phyloP scores from a whole-genome alignment of 2,797 vertebrate genomes.

The Pangasius djambal region DNA sequence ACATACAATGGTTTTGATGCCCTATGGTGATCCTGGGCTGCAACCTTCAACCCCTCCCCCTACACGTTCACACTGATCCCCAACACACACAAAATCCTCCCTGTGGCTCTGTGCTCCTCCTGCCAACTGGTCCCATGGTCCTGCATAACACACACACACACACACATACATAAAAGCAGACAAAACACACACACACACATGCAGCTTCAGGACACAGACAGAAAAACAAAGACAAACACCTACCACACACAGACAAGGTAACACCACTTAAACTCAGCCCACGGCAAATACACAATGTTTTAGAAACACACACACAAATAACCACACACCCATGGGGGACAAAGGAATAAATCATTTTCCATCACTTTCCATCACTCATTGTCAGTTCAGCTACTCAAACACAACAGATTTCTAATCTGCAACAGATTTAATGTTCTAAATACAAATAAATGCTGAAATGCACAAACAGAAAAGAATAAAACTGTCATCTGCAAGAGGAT shows the following conservation, averaged over 20 bases:
- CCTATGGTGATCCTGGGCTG: slow-evolving; percentile 35
- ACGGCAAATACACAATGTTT: slow-evolving; percentile 26
- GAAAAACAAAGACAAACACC: slow-evolving; percentile 42
- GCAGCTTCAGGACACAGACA: slow-evolving; percentile 41
- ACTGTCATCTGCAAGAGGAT: neutral
- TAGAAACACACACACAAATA: slow-evolving; percentile 22
- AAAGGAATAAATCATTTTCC: slow-evolving; percentile 32
- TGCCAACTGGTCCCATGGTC: slow-evolving; percentile 38
- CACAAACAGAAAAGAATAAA: neutral
- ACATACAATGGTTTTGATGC: slow-evolving; percentile 28
- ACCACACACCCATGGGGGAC: slow-evolving; percentile 10
- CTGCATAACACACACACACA: slow-evolving; percentile 46
- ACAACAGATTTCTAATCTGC: neutral
- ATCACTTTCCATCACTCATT: slow-evolving; percentile 11
- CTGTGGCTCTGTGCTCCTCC: slow-evolving; percentile 62
- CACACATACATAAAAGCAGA: neutral
- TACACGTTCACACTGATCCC: slow-evolving; percentile 49
- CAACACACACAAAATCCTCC: slow-evolving; percentile 39
- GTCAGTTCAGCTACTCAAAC: neutral
- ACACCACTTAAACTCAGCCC: slow-evolving; percentile 36
- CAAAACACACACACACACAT: slow-evolving; percentile 27
- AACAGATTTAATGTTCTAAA: neutral
- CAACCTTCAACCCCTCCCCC: slow-evolving; percentile 30
- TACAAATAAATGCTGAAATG: neutral
- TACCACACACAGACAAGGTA: slow-evolving; percentile 32